phyloP scores from a whole-genome alignment of 2,113 vertebrate genomes.

The Centropus unirufus region DNA sequence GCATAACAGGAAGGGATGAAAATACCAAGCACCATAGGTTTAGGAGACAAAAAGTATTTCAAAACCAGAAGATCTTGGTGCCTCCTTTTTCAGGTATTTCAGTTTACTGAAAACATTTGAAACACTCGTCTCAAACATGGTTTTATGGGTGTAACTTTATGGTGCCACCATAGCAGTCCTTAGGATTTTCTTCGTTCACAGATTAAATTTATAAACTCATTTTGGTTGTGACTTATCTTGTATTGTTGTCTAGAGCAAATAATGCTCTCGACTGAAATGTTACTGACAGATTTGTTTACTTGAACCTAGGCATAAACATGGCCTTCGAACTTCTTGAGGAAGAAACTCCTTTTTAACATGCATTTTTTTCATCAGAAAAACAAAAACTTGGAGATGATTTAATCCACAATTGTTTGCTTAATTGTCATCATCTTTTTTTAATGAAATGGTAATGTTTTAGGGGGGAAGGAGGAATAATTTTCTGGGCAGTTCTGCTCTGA shows the following conservation, averaged over 20 bases:
- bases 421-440: conserved; percentile 3
- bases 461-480: background rate
- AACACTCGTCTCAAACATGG: background rate
- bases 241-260: background rate
- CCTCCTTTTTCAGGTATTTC: background rate
- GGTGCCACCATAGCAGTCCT: background rate
- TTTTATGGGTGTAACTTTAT: background rate
- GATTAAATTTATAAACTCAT: background rate
- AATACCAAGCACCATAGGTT: background rate
- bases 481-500: background rate
- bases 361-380: background rate
- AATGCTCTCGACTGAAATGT: background rate
- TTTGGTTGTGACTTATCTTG: background rate
- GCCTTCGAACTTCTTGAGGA: background rate
- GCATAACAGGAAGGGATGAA: background rate
- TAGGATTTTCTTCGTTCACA: background rate
- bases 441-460: background rate
- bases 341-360: background rate
- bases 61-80: background rate
- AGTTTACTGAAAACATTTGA: background rate
- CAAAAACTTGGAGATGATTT: background rate
- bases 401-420: conserved; percentile 14
- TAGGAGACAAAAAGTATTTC: background rate
- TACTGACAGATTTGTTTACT: background rate
- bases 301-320: background rate